phyloP scores from a whole-genome alignment of 2,888 invertebrate species.

The Gandaritis pyraliata region DNA sequence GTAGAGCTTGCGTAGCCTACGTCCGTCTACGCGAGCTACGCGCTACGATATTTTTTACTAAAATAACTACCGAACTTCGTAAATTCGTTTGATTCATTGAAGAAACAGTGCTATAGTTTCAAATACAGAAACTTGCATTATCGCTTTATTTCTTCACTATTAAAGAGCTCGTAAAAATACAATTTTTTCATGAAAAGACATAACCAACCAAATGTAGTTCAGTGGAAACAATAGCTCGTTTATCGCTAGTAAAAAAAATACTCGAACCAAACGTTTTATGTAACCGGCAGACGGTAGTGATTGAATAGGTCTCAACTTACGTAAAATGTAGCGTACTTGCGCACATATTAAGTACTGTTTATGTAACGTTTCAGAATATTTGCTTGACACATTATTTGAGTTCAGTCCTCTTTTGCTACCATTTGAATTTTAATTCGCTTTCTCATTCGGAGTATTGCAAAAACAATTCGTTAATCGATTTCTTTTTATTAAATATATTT shows the following conservation, averaged over 20 bases:
- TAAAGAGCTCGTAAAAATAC: slow-evolving; percentile 37
- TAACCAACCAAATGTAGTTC: slow-evolving; percentile 50
- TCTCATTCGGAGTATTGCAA: slow-evolving; percentile 19
- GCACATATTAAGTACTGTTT: slow-evolving; percentile 65
- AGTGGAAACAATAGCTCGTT: slow-evolving; percentile 50
- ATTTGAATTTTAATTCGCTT: slow-evolving; percentile 34
- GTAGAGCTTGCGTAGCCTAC: slow-evolving; percentile 25
- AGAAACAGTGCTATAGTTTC: too few relatives aligned
- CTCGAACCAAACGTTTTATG: slow-evolving; percentile 54
- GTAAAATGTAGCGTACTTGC: slow-evolving; percentile 72
- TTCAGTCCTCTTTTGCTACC: slow-evolving; percentile 37
- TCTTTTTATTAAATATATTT: not conserved
- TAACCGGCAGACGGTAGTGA: slow-evolving; percentile 73
- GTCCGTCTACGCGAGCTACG: slow-evolving; percentile 18
- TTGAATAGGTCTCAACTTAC: slow-evolving; percentile 78
- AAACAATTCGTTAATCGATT: slow-evolving; percentile 10
- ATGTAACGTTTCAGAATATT: slow-evolving; percentile 61
- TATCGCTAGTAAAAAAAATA: slow-evolving; percentile 52
- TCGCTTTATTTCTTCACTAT: too few relatives aligned
- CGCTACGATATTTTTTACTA: slow-evolving; percentile 5
- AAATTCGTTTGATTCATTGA: too few relatives aligned
- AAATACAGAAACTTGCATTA: too few relatives aligned
- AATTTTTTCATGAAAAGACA: slow-evolving; percentile 55
- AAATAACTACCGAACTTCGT: too few relatives aligned
- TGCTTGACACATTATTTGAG: slow-evolving; percentile 42